phyloP scores from a whole-genome alignment of 2,797 vertebrate species.

The Microcaecilia unicolor region DNA sequence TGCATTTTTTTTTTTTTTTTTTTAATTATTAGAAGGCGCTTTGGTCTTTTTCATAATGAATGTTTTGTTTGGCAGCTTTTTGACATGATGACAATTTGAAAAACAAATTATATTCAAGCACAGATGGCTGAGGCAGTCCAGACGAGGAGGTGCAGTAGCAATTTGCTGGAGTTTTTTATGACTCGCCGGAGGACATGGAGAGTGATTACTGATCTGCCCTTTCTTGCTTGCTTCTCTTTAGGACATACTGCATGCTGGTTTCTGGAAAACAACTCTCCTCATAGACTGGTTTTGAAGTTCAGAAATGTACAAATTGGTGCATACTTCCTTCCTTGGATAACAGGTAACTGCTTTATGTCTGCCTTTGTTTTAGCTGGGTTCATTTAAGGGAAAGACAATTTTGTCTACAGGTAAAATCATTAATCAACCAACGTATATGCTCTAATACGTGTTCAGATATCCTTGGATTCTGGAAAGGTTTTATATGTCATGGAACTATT shows the following conservation, averaged over 20 bases:
- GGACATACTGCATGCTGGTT: conserved; percentile 16
- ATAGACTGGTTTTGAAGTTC: conserved; percentile 23
- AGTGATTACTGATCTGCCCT: not conserved
- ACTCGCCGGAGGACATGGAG: not conserved
- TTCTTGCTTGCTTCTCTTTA: not conserved
- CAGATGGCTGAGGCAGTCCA: not conserved
- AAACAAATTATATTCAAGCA: not conserved
- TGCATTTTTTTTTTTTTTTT: too few relatives aligned
- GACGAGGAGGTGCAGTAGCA: not conserved
- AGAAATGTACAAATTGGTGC: conserved; percentile 32
- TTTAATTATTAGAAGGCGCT: not conserved
- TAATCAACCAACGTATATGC: too few relatives aligned
- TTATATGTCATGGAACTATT: too few relatives aligned
- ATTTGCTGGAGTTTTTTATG: not conserved
- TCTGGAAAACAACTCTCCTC: not conserved
- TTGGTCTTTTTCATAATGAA: not conserved
- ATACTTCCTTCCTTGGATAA: conserved; percentile 37
- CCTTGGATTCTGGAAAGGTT: too few relatives aligned
- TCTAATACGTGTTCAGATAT: too few relatives aligned
- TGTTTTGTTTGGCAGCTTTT: too few relatives aligned
- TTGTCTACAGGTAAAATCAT: too few relatives aligned
- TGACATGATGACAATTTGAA: not conserved
- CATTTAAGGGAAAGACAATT: too few relatives aligned
- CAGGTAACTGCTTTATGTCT: conserved; percentile 23
- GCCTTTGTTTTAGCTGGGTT: conserved; percentile 10